A percentile compares a stretch with the other conserved stretches of the same genome.
Evolutionary conservation across 2,113 vertebrate species (phyloP).

Genomic region (Triplophysa rosa): DNA sequence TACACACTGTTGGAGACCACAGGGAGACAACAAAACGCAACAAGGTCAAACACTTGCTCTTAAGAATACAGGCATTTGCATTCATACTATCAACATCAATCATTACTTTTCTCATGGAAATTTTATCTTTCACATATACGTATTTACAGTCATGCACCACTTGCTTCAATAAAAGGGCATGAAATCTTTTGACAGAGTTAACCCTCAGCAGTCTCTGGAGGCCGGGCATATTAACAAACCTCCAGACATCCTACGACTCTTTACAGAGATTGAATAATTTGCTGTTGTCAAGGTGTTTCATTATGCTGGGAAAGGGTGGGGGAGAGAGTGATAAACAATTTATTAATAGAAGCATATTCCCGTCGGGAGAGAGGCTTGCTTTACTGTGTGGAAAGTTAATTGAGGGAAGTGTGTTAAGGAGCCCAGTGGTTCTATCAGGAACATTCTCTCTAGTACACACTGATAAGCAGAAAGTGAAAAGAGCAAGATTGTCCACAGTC

Average conservation of each 20-base stretch:
- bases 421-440: conserved; percentile 35
- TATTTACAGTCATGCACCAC: neutral
- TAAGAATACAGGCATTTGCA: neutral
- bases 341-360: conserved; percentile 60
- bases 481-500: conserved; percentile 5
- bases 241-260: conserved; percentile 1
- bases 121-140: neutral
- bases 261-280: conserved; percentile 59
- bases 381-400: conserved; percentile 59
- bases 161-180: neutral
- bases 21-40: conserved; percentile 26
- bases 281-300: conserved; percentile 62
- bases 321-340: conserved; percentile 57
- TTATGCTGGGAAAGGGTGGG: conserved; percentile 40
- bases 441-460: conserved; percentile 17
- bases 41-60: conserved; percentile 5
- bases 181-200: neutral
- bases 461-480: conserved; percentile 18
- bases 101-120: neutral
- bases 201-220: conserved; percentile 15
- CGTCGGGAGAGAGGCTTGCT: conserved; percentile 31
- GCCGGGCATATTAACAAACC: neutral
- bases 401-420: conserved; percentile 50
- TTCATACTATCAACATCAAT: neutral
- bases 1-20: conserved; percentile 52